Conservation (phyloP, 2,888 invertebrate genomes). For the Platycnemis pennipes region DNA sequence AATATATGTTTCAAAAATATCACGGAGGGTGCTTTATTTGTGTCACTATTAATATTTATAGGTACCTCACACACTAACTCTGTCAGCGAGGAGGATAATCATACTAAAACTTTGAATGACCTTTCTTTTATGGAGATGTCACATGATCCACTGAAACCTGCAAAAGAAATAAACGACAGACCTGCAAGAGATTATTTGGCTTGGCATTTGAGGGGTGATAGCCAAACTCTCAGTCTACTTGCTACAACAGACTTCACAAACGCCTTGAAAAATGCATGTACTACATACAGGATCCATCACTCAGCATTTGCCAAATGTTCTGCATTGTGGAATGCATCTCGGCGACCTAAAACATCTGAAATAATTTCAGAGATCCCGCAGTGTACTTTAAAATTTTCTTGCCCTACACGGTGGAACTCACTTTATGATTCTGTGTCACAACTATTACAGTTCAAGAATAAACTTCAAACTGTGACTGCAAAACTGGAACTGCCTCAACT, state of each 20-base stretch:
- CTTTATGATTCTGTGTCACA: background rate
- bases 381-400: background rate
- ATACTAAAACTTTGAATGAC: background rate
- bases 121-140: background rate
- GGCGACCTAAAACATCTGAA: slow-evolving; percentile 2
- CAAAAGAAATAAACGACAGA: background rate
- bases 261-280: background rate
- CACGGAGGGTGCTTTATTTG: background rate
- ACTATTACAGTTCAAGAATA: background rate
- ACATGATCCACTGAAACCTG: background rate
- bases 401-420: background rate
- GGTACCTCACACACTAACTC: background rate
- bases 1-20: too few species aligned
- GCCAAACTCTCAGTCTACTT: background rate
- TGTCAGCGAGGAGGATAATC: background rate
- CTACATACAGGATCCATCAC: background rate
- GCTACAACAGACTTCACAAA: background rate
- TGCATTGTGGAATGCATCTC: background rate
- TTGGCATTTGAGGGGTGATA: background rate
- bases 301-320: background rate
- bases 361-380: background rate
- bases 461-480: background rate
- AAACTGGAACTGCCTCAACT: background rate
- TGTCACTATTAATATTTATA: slow-evolving; percentile 2
- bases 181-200: slow-evolving; percentile 10